Conservation (phyloP, 2,888 invertebrate species). For the Julus scandinavius region DNA sequence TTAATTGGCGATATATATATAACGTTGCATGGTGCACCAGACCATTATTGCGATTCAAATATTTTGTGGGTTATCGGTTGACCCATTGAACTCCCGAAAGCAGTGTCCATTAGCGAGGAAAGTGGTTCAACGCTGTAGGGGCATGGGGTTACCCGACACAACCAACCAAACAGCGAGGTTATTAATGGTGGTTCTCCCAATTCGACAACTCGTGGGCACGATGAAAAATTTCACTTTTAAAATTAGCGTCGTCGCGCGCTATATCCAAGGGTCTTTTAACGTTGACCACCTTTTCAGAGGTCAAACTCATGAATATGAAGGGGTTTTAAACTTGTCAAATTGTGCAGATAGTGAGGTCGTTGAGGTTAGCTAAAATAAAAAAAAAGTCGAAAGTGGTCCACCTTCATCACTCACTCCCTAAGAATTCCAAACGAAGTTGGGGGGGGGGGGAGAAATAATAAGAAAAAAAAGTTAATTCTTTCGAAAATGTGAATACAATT, state of each 20-base stretch:
- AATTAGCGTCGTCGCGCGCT: background rate
- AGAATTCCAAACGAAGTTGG: constrained; percentile 4
- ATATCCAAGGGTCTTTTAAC: constrained; percentile 14
- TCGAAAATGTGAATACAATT: constrained; percentile 21
- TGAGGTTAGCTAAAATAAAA: background rate
- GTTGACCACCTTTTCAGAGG: constrained; percentile 21
- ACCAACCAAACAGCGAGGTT: background rate
- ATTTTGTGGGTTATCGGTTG: constrained; percentile 33
- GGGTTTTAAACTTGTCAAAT: constrained; percentile 30
- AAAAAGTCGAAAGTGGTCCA: constrained; percentile 33
- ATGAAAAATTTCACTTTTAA: constrained; percentile 27
- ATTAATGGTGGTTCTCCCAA: background rate
- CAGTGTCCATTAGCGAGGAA: constrained; percentile 21
- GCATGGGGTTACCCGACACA: background rate
- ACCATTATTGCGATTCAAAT: background rate
- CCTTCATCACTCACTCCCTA: constrained; percentile 26
- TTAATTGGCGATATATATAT: background rate
- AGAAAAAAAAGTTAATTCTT: constrained; percentile 10
- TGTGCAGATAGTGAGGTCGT: constrained; percentile 21
- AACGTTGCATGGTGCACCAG: background rate
- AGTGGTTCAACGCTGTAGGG: background rate
- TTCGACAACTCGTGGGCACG: constrained; percentile 21
- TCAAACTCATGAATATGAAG: constrained; percentile 26
- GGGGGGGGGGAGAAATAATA: background rate
- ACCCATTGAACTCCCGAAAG: background rate